These are phyloP conservation scores for Cosmia pyralina DNA, from an alignment of 2,888 invertebrate genomes.

Conservation along the genomic window DNA sequence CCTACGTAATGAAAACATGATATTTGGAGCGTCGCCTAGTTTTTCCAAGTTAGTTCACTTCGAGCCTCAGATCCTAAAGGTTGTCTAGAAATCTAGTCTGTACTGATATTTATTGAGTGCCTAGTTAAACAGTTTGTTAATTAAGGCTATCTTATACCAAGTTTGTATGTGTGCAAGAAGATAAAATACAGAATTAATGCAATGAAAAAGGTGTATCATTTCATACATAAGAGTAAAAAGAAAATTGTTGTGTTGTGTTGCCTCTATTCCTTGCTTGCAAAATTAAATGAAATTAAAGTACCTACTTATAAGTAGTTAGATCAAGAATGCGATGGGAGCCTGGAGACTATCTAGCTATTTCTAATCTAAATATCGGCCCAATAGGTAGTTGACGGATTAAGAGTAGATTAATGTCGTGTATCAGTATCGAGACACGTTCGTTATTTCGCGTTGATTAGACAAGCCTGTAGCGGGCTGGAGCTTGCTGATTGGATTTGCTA, in stretches of 20 bases:
- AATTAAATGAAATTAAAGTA: neutral
- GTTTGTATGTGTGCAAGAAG: too few relatives aligned
- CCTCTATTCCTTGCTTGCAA: neutral
- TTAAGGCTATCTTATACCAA: too few relatives aligned
- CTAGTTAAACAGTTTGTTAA: too few relatives aligned
- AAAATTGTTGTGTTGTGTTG: neutral
- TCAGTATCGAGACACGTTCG: conserved; percentile 41
- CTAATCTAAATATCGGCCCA: conserved; percentile 5
- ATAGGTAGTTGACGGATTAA: conserved; percentile 39
- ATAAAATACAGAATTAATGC: too few relatives aligned
- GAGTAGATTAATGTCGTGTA: conserved; percentile 46
- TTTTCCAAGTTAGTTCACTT: too few relatives aligned
- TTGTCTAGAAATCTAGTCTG: too few relatives aligned
- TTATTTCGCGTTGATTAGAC: conserved; percentile 50
- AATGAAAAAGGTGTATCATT: too few relatives aligned
- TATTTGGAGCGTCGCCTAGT: too few relatives aligned
- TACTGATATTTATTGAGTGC: too few relatives aligned
- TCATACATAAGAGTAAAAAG: neutral
- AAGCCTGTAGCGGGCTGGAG: conserved; percentile 61
- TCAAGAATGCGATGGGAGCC: neutral
- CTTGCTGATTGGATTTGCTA: conserved; percentile 65
- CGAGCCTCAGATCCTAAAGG: too few relatives aligned
- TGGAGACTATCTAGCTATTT: neutral
- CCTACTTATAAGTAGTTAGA: too few relatives aligned
- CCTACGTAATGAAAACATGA: too few relatives aligned